phyloP scores from a whole-genome alignment of 2,113 vertebrate species.

The Amia ocellicauda region DNA sequence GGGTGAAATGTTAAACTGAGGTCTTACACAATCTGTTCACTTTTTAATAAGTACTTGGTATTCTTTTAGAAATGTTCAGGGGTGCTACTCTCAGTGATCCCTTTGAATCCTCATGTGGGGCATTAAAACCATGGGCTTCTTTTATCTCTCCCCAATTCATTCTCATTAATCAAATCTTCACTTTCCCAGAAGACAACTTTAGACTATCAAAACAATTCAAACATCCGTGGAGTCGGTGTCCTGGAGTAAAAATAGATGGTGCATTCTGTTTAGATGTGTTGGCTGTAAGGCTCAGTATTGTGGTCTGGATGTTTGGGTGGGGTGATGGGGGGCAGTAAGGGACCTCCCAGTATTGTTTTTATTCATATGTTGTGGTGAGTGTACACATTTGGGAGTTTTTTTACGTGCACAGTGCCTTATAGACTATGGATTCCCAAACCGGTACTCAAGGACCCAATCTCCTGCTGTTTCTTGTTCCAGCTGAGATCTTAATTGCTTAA shows the following conservation, averaged over 20 bases:
- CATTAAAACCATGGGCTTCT: not conserved
- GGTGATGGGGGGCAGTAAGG: conserved; percentile 4
- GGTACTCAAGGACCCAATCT: too few species aligned
- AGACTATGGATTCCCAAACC: too few species aligned
- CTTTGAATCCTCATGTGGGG: conserved; percentile 4
- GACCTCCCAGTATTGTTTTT: too few species aligned
- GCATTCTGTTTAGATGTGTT: too few species aligned
- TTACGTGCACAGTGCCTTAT: too few species aligned
- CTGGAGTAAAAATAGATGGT: not conserved
- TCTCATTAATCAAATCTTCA: not conserved
- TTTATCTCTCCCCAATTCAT: not conserved
- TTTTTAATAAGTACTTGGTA: conserved; percentile 20
- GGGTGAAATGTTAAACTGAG: conserved; percentile 44
- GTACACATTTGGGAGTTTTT: too few species aligned
- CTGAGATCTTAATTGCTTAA: too few species aligned
- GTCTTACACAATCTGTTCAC: conserved; percentile 25
- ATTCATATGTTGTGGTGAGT: too few species aligned
- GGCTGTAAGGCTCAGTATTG: not conserved
- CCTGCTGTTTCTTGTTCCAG: too few species aligned
- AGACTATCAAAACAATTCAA: not conserved
- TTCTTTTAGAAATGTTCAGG: conserved; percentile 8
- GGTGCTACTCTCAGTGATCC: conserved; percentile 18
- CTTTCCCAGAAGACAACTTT: not conserved
- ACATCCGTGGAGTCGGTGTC: not conserved
- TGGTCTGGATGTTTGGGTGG: not conserved